Percentiles rank a stretch among this genome's conserved stretches.
These are phyloP conservation scores for Rhizoglyphus robini DNA, from an alignment of 1,140 invertebrate species.

Conservation along the genomic window DNA sequence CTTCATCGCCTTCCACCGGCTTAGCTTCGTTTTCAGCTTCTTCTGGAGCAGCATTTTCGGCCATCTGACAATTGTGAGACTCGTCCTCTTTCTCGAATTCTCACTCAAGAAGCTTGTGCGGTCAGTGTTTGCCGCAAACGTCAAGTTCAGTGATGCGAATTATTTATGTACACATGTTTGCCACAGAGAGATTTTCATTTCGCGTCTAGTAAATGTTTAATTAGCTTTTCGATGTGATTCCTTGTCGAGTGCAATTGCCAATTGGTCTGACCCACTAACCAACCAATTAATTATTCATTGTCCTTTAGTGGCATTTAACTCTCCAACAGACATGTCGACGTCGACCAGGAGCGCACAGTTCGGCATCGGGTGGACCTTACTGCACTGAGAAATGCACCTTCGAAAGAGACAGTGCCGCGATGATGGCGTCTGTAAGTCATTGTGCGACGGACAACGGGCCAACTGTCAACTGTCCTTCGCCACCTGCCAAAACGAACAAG, in stretches of 20 bases:
- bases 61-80: no score
- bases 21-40: not conserved
- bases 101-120: no score
- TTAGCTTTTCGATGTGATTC: no score
- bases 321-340: slow-evolving; percentile 53
- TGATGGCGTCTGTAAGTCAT: slow-evolving; percentile 73
- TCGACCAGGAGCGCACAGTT: slow-evolving; percentile 57
- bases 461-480: slow-evolving; percentile 65
- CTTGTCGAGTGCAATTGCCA: no score
- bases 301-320: not conserved
- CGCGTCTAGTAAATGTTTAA: no score
- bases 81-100: no score
- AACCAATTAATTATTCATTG: not conserved
- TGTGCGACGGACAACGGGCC: slow-evolving; percentile 50
- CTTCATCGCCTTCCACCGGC: not conserved
- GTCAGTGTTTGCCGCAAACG: no score
- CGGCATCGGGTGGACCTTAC: slow-evolving; percentile 87
- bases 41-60: no score
- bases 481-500: slow-evolving; percentile 57
- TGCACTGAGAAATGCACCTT: slow-evolving; percentile 72
- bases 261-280: no score
- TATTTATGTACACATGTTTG: no score
- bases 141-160: no score
- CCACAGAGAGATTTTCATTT: no score
- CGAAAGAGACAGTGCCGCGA: slow-evolving; percentile 48